Base-by-base conservation (phyloP, 2,888 invertebrate genomes). In the Heliconius ethilla region DNA sequence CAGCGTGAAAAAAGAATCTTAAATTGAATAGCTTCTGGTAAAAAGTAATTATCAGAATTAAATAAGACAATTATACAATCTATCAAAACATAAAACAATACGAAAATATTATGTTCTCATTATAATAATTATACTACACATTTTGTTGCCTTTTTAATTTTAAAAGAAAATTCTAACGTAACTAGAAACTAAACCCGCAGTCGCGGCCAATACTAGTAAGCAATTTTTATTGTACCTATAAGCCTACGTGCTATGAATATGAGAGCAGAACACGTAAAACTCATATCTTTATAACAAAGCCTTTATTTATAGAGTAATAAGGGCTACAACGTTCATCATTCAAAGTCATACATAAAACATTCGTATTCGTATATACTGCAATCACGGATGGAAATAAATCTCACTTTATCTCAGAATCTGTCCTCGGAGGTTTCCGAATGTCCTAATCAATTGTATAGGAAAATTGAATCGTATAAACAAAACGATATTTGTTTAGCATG, bases 391-490 rank as follows among this genome's bases (percentile, higher is more conserved):
- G 69, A 75, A 78, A 79, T 81, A 79, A 81, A 81, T 80, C 79
- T 70, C 72, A 74, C 78, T 81, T 78, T 79, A 78, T 80, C 82
- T 78, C 65, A 67, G 66, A 40, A 79, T 78, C 77, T 79, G 76
- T 79, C 80, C 74, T 75, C 29, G 45, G 78, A 78, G 79, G 70
- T 51, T 75, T 66, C 74, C 76, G 70, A 76, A 76, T 70, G 76
- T 76, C 70, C 75, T 75, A 75, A 79, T 78, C 77, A 80, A 79
- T 82, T 78, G 81, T 80, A 77, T 62, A 66, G 76, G 75, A 55
- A 76, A 70, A 80, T 81, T 77, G 62, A 72, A 72, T 75, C 59
- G 59, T 72, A 18, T 73, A 65, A n/a, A 27, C 75, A 29, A 29
- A 25, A n/a, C n/a, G 59, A 33, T 55, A 13, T 55, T 1, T 22